Conservation (phyloP, 2,888 invertebrate species). For the Aphrophora alni region DNA sequence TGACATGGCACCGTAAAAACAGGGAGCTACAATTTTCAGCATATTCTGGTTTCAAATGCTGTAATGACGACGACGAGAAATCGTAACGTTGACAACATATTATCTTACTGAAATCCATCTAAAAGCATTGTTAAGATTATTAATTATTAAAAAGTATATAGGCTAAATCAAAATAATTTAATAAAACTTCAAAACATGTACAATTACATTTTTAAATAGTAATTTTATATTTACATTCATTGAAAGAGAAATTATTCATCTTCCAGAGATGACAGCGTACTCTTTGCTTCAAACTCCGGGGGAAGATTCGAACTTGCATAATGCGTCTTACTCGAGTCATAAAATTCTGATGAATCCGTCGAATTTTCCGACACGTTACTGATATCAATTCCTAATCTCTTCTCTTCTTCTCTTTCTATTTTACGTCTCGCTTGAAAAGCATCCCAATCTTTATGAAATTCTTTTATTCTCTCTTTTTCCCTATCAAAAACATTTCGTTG, state of each 20-base stretch:
- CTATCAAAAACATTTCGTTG: not conserved
- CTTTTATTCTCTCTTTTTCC: not conserved
- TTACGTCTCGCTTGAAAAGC: not conserved
- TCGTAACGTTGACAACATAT: too few relatives aligned
- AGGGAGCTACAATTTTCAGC: too few relatives aligned
- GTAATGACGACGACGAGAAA: too few relatives aligned
- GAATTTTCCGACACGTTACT: not conserved
- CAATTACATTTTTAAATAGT: too few relatives aligned
- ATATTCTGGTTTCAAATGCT: too few relatives aligned
- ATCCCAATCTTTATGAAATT: not conserved
- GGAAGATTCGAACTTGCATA: not conserved
- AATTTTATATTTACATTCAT: too few relatives aligned
- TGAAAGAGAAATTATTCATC: not conserved
- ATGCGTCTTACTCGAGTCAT: not conserved
- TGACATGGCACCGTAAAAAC: too few relatives aligned
- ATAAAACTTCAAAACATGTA: too few relatives aligned
- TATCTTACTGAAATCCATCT: too few relatives aligned
- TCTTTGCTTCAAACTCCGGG: not conserved
- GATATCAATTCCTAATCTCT: not conserved
- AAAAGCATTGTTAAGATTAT: too few relatives aligned
- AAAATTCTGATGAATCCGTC: not conserved
- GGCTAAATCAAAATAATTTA: too few relatives aligned
- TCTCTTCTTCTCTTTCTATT: not conserved
- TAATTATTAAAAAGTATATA: too few relatives aligned
- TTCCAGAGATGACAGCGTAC: not conserved